Base-by-base conservation (phyloP, 2,797 vertebrate genomes). In the Tokudaia tokunoshimensis region DNA sequence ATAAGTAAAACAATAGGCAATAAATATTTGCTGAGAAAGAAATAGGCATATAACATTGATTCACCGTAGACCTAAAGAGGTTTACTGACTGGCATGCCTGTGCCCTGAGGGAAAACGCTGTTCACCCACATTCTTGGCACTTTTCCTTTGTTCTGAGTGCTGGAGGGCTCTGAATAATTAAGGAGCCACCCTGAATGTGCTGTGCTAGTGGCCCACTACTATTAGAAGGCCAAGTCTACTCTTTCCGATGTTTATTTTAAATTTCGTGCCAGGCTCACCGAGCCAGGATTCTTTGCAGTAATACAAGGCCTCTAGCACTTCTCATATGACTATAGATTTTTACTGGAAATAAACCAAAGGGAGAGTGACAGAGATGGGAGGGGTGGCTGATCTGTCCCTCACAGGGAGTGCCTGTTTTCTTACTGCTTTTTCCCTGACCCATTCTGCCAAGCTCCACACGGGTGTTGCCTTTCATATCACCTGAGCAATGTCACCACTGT, bases 1-100 rank as follows among this genome's bases (percentile, higher is more conserved):
- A 44, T 50, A 91, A 96, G 63, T 57, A 50, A 91, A 72, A 91
- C 29, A 26, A 44, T 22, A 61, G 19, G 14, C 59, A 94, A 52
- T 90, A 95, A 80, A 67, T 89, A 83, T 65, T 81, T 92, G 24
- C 63, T 59, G 47, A 96, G 85, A 93, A 95, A 88, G 47, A 93
- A 70, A 74, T 4, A 37, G 61, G 10, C 57, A 61, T 34, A 37
- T 92, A 65, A 17, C 13, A n/a, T 14, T 10, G 61, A 91, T 89
- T 50, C 44, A 10, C 61, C 26, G 3, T 47, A 79, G 87, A 52
- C 31, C 55, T 6, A 50, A 31, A 14, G 37, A 80, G 31, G 37
- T 93, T 95, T 92, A 70, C 4, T 52, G 70, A 41, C 72, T 57
- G 70, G 55, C 72, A 94, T 59, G 95, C 57, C 81, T 92, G 85